Evolutionary conservation across 2,888 invertebrate species (phyloP), one percentile per base, ranked within the genome.

Genomic region (Trichacis sp.): DNA sequence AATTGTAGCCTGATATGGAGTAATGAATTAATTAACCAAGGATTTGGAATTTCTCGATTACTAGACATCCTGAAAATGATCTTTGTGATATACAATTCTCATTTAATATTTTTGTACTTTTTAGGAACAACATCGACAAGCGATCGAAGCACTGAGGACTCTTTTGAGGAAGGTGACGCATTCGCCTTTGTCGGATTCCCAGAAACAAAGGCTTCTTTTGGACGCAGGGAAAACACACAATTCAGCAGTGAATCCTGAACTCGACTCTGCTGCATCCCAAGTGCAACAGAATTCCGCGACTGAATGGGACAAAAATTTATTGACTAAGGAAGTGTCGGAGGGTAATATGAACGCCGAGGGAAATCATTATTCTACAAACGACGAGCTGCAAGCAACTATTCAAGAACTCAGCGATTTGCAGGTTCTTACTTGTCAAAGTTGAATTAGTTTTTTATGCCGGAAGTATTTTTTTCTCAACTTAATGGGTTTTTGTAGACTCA

Each of bases 331-430:
- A 85, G 91, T 96, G 57, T 93, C 94, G 2, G 97, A 97, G 82
- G 90, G 95, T 79, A 96, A 97, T 75, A 89, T 94, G 82, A 94
- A 95, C 85, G 95, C 95, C 94, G 94, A 95, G 82, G 95, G 95
- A 84, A 94, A 93, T 14, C 94, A 95, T 81, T 88, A 80, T 82
- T 95, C 95, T 68, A 96, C 95, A 59, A 94, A 93, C 81, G 95
- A 96, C 84, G 96, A 96, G 84, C 87, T 96, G 3, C 96, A 97
- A 85, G 97, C 97, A 0, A 97, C 97, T 0, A 87, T 97, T 46
- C 96, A 96, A 74, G 97, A 97, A 85, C 86, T 96, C 66, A 92
- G 95, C 8, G 96, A 97, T 84, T 86, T 97, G 36, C 96, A 97
- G 85, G 86, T 87, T 17, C 8, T 24, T 24, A 24, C n/a, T n/a